phyloP scores from a whole-genome alignment of 2,113 vertebrate species.

The Myrmophylax atrothorax region DNA sequence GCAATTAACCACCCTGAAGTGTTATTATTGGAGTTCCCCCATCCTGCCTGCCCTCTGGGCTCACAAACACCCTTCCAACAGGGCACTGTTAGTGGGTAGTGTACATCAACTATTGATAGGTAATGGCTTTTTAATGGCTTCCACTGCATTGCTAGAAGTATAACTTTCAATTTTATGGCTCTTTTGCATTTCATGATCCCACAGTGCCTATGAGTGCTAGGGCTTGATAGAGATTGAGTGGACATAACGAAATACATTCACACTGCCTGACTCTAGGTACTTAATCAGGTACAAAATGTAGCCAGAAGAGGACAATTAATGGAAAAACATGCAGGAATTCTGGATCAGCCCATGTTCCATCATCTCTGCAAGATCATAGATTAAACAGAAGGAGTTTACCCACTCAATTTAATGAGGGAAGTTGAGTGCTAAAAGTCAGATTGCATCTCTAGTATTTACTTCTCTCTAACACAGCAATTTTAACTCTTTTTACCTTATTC shows the following conservation, averaged over 20 bases:
- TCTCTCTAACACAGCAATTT: background rate
- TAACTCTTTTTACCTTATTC: background rate
- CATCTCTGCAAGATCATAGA: background rate
- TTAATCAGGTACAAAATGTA: background rate
- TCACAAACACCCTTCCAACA: background rate
- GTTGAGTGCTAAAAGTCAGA: background rate
- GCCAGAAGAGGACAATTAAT: background rate
- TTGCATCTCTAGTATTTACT: background rate
- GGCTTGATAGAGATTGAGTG: background rate
- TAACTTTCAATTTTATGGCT: background rate
- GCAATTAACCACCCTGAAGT: background rate
- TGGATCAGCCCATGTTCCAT: background rate
- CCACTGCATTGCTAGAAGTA: background rate
- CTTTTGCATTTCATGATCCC: slow-evolving; percentile 13
- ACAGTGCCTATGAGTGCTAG: background rate
- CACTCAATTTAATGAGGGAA: background rate
- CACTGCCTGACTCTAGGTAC: background rate
- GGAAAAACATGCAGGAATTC: background rate
- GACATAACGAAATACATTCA: background rate
- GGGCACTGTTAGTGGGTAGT: background rate
- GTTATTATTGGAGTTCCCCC: background rate
- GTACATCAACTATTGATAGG: background rate
- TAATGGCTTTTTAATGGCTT: slow-evolving; percentile 44
- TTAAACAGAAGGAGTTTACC: background rate
- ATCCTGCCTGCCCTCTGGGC: background rate